Base-by-base conservation (phyloP, 1,140 invertebrate species). In the Leptinotarsa texana region DNA sequence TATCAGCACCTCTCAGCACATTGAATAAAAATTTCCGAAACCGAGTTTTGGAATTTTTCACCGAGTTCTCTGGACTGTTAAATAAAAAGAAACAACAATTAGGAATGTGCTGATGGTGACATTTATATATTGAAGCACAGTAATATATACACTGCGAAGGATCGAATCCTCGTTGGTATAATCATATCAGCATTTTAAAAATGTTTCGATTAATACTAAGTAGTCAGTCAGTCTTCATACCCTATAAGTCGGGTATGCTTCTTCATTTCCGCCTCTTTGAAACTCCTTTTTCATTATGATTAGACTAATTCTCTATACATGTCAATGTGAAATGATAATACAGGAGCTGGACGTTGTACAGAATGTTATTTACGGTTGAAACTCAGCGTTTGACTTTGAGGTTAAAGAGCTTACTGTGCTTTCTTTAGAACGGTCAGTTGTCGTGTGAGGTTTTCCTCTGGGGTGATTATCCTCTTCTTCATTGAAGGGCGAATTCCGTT, bases 401-500 rank as follows among this genome's bases (percentile, higher is more conserved):
- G n/a, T 48, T 61, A 42, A 63, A 49, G 15, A 13, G 70, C 74
- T 88, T 89, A 84, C 86, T 87, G 83, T 83, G 86, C 63, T 68
- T 85, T 86, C 84, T 90, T 90, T 65, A 90, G 82, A 65, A 89
- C 88, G 77, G 87, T 86, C 62, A 90, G 85, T 82, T 90, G 88
- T 27, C 87, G 82, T 6, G 89, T 88, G 27, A 90, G 84, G 77
- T 87, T 88, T 47, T 88, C 87, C 73, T 89, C 89, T 67, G 84
- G 86, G 3, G 88, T 84, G 22, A 90, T 86, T 80, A 89, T 89
- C 42, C 89, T 85, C 79, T 90, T 90, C 75, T 88, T 86, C 80
- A 89, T 88, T 77, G 86, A 84, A 33, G 83, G 80, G 51, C 80
- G 81, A 13, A 80, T 77, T 13, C 82, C 80, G 3, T 75, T 76